Base-by-base conservation (phyloP, 1,140 invertebrate species). In the Holotrichia oblita region DNA sequence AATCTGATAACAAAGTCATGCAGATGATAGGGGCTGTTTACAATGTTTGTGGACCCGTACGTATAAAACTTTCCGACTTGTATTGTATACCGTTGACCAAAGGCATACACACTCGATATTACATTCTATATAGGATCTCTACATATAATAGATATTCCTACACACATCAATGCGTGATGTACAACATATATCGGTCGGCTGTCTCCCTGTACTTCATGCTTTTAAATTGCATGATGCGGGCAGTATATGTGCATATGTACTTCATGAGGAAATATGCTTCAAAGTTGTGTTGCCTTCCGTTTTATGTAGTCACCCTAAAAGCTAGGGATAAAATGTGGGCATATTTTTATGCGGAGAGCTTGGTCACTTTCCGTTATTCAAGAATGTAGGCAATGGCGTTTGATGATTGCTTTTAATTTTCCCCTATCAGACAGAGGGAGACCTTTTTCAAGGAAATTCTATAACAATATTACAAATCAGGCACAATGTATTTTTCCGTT, bases 201-300 rank as follows among this genome's bases (percentile, higher is more conserved):
- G 61, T 27, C 8, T 69, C 7, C 12, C 61, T 69, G 6, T 48
- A 34, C 42, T 44, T 44, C 42, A 44, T 69, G 61, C 61, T 69
- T 69, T 69, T 69, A 69, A 69, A 69, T 69, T 69, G 61, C 27
- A 69, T n/a, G 48, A 55, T 69, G 61, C 61, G 61, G 61, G 61
- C 61, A 55, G 61, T 22, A 69, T 34, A 69, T 69, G 61, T 69
- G 17, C 59, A 69, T 34, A 17, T 17, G 44, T 27, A 69, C 8
- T 24, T 10, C 27, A 27, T 20, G 22, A 34, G 61, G 12, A 69
- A 69, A 34, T 69, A 34, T 69, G 61, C 22, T 17, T 17, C 14
- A 17, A 3, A 17, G 48, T 55, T 55, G 17, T 55, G n/a, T 69
- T 69, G 61, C 20, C 61, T 34, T 22, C 22, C 61, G 61, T 69